Evolutionary conservation across 2,888 invertebrate species (phyloP), one percentile per base, ranked within the genome.

Genomic region (Hirtodrosophila trivittata): DNA sequence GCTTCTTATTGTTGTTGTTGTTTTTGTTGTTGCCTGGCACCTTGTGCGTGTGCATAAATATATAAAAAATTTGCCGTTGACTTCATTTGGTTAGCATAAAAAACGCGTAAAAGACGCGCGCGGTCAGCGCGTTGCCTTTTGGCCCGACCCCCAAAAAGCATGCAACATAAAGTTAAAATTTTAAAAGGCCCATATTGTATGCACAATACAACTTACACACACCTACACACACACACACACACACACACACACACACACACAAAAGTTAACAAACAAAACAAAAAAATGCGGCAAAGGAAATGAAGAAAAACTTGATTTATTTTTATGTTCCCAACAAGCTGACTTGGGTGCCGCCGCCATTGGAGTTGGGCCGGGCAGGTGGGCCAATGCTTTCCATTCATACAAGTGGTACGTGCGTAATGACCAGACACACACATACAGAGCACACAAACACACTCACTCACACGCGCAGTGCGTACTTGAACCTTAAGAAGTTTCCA

Each of bases 221-320:
- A 60, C 49, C 41, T 46, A 54, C 51, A 60, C 49, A 46, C 50
- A 54, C 50, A 49, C 42, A 38, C 52, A 41, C 46, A 43, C 41
- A 50, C 42, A 51, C 41, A 43, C 45, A 9, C 35, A 52, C 37
- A 54, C 37, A 54, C n/a, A 8, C 42, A 7, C 10, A 43, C 16
- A 56, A 67, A 49, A 49, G 32, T 42, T 35, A 58, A 41, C 49
- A 39, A 49, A 57, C 35, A 60, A 41, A 50, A 13, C 39, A 49
- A 46, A 33, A 37, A 57, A 64, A 64, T 57, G 42, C 59, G 73
- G 67, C 82, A 81, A 69, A 84, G 82, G 85, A 80, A 80, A 80
- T 84, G 75, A 81, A 82, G 78, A 85, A 81, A 85, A 81, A 85
- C 80, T 81, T 81, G 86, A 81, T 81, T 81, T 81, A 81, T 81